These are phyloP conservation scores for Nomada fucata DNA, from an alignment of 2,888 invertebrate genomes.

Conservation along the genomic window DNA sequence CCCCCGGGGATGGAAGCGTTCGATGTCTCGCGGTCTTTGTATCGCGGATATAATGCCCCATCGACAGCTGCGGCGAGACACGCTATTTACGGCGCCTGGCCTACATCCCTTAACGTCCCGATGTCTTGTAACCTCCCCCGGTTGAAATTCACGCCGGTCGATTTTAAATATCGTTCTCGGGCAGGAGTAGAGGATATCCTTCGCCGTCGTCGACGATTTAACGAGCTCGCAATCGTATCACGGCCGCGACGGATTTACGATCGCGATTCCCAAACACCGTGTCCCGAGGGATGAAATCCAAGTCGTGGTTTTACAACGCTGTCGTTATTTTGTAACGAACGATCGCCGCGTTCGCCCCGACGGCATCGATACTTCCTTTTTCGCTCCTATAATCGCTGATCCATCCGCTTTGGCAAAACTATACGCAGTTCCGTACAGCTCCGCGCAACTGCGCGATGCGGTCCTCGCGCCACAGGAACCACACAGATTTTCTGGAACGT, in stretches of 20 bases:
- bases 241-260: too few relatives aligned
- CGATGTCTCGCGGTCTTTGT: neutral
- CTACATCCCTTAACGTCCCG: conserved; percentile 25
- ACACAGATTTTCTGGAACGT: too few relatives aligned
- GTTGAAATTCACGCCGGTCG: conserved; percentile 4
- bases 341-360: too few relatives aligned
- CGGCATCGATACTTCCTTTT: too few relatives aligned
- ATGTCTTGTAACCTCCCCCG: neutral
- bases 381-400: too few relatives aligned
- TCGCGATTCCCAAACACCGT: neutral
- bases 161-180: neutral
- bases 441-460: too few relatives aligned
- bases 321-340: too few relatives aligned
- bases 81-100: conserved; percentile 31
- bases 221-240: neutral
- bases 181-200: neutral
- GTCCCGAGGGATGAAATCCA: too few relatives aligned
- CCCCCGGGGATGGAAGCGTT: neutral
- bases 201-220: neutral
- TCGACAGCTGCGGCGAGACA: conserved; percentile 11
- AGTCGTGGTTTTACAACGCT: too few relatives aligned
- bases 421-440: too few relatives aligned
- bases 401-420: too few relatives aligned
- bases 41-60: neutral
- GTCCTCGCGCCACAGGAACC: too few relatives aligned